Base-by-base conservation (phyloP, 53 echinoderm and acorn worm genomes). In the Paelopatides confundens region DNA sequence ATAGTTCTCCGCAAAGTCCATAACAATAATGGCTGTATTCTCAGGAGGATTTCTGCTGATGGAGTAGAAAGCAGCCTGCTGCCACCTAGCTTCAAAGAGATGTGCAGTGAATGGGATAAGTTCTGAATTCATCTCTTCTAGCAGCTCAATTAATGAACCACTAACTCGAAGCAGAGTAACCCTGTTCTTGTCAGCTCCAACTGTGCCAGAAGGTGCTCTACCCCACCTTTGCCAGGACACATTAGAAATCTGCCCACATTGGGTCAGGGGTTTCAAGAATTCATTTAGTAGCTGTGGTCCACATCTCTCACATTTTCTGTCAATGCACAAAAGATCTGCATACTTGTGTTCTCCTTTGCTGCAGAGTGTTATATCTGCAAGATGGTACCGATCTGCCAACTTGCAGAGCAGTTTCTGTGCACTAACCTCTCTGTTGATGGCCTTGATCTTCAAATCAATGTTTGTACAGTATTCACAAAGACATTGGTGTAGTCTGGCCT, bases 1-100 rank as follows among this genome's bases (percentile, higher is more conserved):
- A 37, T 69, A 86, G 67, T 86, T 86, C 36, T 86, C 86, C 24
- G 81, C 77, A 53, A 86, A 90, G 53, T 86, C 90, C 78, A 86
- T 86, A 26, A 86, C 90, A 27, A 62, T 64, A 7, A 86, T 54
- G 8, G 82, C 63, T 28, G 86, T 18, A 3, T 11, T n/a, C 5
- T 5, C 24, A 12, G 76, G 76, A 33, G 76, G 76, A 18, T 18
- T 21, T 47, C 48, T 76, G 21, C 21, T 35, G 34, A 76, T 24
- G 23, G 43, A 46, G 46, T 46, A 47, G 26, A 76, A 76, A 13
- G 15, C 21, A n/a, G 12, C 21, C 24, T 69, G 34, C 26, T 70
- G 70, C 70, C 37, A 36, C 21, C 17, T 32, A 3, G 70, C 39
- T 14, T 70, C 36, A 70, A 70, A 70, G 3, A 70, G 14, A 38